A percentile compares a stretch with the other conserved stretches of the same genome.
Evolutionary conservation across 2,888 invertebrate species (phyloP).

Genomic region (Brachypalpus laphriformis): DNA sequence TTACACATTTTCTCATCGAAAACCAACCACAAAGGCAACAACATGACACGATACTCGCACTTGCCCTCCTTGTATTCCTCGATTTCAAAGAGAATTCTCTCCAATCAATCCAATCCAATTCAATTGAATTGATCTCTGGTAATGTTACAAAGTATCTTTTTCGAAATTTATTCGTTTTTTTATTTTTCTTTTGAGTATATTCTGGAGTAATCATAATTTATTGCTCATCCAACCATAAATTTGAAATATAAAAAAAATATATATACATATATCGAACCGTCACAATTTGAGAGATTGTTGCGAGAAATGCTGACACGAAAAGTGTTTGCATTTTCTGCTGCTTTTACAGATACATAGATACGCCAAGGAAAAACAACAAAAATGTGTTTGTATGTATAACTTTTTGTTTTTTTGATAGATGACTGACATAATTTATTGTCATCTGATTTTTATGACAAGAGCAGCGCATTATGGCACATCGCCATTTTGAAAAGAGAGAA

Average conservation of each 20-base stretch:
- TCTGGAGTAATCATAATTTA: constrained; percentile 66
- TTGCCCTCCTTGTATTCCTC: not conserved
- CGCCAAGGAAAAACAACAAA: not conserved
- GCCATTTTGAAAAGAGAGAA: constrained; percentile 55
- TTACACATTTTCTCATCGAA: not conserved
- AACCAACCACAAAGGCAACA: not conserved
- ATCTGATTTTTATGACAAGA: constrained; percentile 72
- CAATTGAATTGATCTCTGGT: constrained; percentile 71
- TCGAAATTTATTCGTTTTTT: constrained; percentile 26
- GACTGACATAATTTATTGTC: constrained; percentile 72
- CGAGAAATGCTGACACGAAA: constrained; percentile 37
- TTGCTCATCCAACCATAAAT: constrained; percentile 65
- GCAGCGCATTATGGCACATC: constrained; percentile 68
- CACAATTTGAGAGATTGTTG: constrained; percentile 51
- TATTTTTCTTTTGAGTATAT: constrained; percentile 9
- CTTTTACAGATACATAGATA: not conserved
- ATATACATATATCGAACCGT: constrained; percentile 32
- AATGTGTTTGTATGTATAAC: not conserved
- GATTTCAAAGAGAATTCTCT: not conserved
- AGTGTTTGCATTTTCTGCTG: constrained; percentile 45
- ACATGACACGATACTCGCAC: not conserved
- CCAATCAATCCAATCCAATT: constrained; percentile 71
- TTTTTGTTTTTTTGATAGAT: constrained; percentile 55
- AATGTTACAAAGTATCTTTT: constrained; percentile 45
- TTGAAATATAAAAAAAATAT: constrained; percentile 55